Conservation (phyloP, 1,140 invertebrate genomes). For the Microplitis mediator region DNA sequence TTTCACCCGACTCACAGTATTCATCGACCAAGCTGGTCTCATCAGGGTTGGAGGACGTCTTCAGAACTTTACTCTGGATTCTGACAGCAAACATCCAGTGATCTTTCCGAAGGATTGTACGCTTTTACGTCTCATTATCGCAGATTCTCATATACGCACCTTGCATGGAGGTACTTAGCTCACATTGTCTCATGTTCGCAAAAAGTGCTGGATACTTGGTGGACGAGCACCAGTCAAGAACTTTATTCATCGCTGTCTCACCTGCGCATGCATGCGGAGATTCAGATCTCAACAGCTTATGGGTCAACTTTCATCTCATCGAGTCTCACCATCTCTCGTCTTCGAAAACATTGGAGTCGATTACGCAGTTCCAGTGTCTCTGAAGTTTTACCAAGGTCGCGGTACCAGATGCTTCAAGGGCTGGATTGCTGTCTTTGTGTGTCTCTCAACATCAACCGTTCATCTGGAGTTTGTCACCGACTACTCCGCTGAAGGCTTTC, state of each 20-base stretch:
- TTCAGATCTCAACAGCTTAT: slow-evolving; percentile 38
- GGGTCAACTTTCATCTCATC: slow-evolving; percentile 38
- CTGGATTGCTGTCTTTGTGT: too few relatives aligned
- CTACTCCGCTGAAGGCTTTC: too few relatives aligned
- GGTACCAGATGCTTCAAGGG: not conserved
- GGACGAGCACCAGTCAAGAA: slow-evolving; percentile 32
- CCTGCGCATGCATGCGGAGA: not conserved
- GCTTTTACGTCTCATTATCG: slow-evolving; percentile 24
- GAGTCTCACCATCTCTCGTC: slow-evolving; percentile 23
- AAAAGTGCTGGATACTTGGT: slow-evolving; percentile 36
- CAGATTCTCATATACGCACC: slow-evolving; percentile 29
- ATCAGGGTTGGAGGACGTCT: too few relatives aligned
- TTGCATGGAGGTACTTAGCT: slow-evolving; percentile 37
- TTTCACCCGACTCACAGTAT: too few relatives aligned
- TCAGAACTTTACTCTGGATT: too few relatives aligned
- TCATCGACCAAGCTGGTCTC: too few relatives aligned
- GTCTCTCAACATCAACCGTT: too few relatives aligned
- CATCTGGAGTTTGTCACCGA: too few relatives aligned
- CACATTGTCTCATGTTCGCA: not conserved
- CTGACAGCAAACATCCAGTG: not conserved
- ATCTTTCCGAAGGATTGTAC: not conserved
- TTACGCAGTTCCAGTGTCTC: slow-evolving; percentile 32
- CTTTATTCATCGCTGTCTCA: slow-evolving; percentile 31
- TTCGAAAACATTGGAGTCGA: slow-evolving; percentile 34
- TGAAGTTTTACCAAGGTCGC: too few relatives aligned